A percentile compares a stretch with the other conserved stretches of the same genome.
Evolutionary conservation across 2,113 vertebrate species (phyloP).

Genomic region (Ciconia boyciana): DNA sequence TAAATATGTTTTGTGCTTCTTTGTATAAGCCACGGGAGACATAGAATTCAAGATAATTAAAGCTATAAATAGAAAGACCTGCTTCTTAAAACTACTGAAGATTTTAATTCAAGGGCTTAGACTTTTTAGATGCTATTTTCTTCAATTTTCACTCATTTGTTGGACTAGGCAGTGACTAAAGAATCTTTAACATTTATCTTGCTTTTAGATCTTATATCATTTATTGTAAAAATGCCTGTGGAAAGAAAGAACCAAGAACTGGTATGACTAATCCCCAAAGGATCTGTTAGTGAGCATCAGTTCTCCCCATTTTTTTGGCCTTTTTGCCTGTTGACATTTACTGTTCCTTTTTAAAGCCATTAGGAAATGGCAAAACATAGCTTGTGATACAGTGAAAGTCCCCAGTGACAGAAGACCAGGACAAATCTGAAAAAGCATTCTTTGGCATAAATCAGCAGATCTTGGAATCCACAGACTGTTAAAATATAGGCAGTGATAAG

Average conservation of each 20-base stretch:
- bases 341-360: background rate
- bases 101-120: background rate
- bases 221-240: background rate
- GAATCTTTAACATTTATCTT: background rate
- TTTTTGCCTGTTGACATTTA: constrained; percentile 47
- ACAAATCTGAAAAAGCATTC: background rate
- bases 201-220: background rate
- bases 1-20: background rate
- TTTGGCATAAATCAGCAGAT: background rate
- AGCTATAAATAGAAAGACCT: background rate
- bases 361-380: background rate
- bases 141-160: background rate
- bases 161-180: background rate
- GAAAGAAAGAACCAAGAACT: background rate
- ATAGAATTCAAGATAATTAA: background rate
- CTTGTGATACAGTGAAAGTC: background rate
- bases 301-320: background rate
- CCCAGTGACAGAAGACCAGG: background rate
- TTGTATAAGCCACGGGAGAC: background rate
- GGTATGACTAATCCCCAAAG: background rate
- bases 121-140: background rate
- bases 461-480: background rate
- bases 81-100: background rate
- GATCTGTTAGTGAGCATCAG: background rate
- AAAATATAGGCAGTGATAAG: background rate